Conservation (phyloP, 2,797 vertebrate genomes). For the Hirundo rustica region DNA sequence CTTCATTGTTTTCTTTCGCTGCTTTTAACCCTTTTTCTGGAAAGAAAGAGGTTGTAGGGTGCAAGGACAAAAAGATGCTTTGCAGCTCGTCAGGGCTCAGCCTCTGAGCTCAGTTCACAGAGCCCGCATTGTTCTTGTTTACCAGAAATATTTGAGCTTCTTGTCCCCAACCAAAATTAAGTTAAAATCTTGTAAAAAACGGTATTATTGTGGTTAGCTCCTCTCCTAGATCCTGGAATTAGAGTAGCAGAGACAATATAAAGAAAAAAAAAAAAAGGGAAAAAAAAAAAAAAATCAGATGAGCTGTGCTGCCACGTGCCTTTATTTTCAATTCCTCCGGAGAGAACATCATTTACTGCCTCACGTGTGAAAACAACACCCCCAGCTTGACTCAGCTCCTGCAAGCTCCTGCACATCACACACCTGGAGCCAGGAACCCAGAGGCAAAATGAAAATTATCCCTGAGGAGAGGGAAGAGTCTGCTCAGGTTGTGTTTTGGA, state of each 20-base stretch:
- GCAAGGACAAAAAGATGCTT: neutral
- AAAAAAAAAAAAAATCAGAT: neutral
- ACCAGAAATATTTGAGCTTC: slow-evolving; percentile 39
- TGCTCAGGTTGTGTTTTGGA: neutral
- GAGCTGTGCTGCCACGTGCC: neutral
- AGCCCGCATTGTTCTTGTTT: slow-evolving; percentile 26
- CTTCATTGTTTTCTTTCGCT: neutral
- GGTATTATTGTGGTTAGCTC: slow-evolving; percentile 47
- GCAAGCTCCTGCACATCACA: neutral
- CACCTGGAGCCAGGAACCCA: neutral
- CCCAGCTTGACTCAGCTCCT: neutral
- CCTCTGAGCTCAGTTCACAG: neutral
- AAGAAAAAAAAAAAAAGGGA: neutral
- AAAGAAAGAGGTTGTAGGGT: neutral
- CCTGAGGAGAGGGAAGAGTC: neutral
- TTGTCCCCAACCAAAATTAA: slow-evolving; percentile 16
- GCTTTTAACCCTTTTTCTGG: slow-evolving; percentile 19
- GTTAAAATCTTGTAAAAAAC: slow-evolving; percentile 25
- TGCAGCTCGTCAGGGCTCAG: neutral
- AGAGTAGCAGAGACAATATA: slow-evolving; percentile 11
- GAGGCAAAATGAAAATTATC: neutral
- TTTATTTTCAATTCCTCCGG: neutral
- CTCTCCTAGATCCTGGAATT: slow-evolving; percentile 16
- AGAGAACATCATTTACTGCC: neutral
- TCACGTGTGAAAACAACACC: neutral